These are phyloP conservation scores for Mesembrinibis cayennensis DNA, from an alignment of 2,113 vertebrate species.

Conservation along the genomic window DNA sequence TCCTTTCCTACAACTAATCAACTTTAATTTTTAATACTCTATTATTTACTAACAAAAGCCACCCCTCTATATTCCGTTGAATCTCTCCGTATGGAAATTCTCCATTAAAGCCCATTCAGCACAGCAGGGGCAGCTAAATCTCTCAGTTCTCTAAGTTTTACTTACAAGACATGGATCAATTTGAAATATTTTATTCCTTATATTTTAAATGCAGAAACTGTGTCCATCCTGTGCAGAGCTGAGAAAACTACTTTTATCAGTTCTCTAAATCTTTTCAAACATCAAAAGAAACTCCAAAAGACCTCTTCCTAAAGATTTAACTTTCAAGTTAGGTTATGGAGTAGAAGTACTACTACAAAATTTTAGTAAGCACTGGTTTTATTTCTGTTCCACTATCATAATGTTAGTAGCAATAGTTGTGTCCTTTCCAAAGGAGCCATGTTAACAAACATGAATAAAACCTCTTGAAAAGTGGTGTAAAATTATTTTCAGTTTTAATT, in stretches of 20 bases:
- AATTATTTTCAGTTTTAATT: not conserved
- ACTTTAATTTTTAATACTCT: not conserved
- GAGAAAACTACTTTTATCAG: not conserved
- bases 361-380: not conserved
- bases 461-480: not conserved
- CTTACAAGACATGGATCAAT: not conserved
- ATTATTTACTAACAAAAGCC: constrained; percentile 7
- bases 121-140: not conserved
- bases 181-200: not conserved
- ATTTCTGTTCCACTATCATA: not conserved
- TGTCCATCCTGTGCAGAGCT: not conserved
- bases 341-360: not conserved
- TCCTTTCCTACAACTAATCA: not conserved
- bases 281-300: not conserved
- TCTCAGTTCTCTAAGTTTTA: not conserved
- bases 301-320: not conserved
- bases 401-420: not conserved
- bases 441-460: not conserved
- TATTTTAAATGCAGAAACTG: not conserved
- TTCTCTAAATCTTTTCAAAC: not conserved
- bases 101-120: not conserved
- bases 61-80: not conserved
- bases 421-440: not conserved
- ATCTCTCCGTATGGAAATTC: not conserved
- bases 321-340: not conserved